These are phyloP conservation scores for Pteropus rufus DNA, from an alignment of 2,797 vertebrate species.

Conservation along the genomic window DNA sequence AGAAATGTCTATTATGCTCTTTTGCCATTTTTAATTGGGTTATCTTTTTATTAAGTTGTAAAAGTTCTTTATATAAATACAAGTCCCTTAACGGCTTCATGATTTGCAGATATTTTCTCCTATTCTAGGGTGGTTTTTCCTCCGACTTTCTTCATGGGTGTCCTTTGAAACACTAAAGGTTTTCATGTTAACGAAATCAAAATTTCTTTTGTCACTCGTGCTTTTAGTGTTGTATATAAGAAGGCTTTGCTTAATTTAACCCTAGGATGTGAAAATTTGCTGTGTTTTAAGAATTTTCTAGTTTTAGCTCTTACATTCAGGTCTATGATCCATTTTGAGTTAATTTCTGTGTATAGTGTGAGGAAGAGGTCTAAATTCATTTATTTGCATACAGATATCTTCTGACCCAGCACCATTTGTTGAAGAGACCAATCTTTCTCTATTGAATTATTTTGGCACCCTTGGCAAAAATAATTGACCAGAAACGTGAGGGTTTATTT, in stretches of 20 bases:
- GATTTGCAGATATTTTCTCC: neutral
- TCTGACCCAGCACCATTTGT: neutral
- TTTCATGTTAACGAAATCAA: neutral
- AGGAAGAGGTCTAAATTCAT: neutral
- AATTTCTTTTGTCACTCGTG: neutral
- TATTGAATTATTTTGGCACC: neutral
- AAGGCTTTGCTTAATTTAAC: neutral
- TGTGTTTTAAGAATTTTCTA: neutral
- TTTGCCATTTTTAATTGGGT: neutral
- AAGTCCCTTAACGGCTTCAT: neutral
- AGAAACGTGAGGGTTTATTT: neutral
- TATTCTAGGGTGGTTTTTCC: neutral
- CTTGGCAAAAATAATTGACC: neutral
- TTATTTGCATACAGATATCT: neutral
- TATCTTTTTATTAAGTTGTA: neutral
- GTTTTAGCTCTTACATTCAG: neutral
- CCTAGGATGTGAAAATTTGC: neutral
- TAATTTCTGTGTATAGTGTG: neutral
- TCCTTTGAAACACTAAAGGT: neutral
- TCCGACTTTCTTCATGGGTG: neutral
- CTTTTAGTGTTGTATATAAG: neutral
- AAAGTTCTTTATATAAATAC: neutral
- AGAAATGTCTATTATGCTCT: neutral
- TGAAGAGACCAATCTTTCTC: neutral
- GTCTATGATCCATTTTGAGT: neutral